These are phyloP conservation scores for Heterotis niloticus DNA, from an alignment of 2,113 vertebrate genomes.

Conservation along the genomic window DNA sequence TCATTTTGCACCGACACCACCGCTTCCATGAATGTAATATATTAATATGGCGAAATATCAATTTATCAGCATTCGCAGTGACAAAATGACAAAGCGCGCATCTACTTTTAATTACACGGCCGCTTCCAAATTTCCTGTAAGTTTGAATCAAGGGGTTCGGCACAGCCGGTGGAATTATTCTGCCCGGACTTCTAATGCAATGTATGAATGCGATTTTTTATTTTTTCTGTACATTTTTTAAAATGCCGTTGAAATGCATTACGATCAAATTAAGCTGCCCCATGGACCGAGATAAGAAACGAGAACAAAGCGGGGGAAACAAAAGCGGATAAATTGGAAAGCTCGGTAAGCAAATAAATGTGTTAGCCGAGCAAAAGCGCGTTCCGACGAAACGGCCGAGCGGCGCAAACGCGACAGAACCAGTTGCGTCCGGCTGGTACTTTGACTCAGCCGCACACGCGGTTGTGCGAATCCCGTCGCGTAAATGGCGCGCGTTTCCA, in stretches of 20 bases:
- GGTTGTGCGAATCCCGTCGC: neutral
- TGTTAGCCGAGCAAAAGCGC: neutral
- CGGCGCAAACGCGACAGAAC: neutral
- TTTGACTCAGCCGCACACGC: too few relatives aligned
- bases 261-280: neutral
- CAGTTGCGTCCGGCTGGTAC: neutral
- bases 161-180: neutral
- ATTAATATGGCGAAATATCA: too few relatives aligned
- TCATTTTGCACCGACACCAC: too few relatives aligned
- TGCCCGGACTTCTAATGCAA: constrained; percentile 12
- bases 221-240: neutral
- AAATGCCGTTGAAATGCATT: neutral
- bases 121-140: neutral
- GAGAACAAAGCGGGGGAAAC: neutral
- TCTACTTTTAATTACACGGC: neutral
- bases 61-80: too few relatives aligned
- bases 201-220: constrained; percentile 18
- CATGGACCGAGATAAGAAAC: neutral
- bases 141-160: constrained; percentile 11
- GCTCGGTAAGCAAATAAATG: constrained; percentile 5
- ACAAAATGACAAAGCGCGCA: too few relatives aligned
- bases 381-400: neutral
- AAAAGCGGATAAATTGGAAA: neutral
- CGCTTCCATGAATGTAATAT: too few relatives aligned
- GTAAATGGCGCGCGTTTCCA: neutral